Evolutionary conservation across 2,113 vertebrate species (phyloP).

Genomic region (Petromus typicus): DNA sequence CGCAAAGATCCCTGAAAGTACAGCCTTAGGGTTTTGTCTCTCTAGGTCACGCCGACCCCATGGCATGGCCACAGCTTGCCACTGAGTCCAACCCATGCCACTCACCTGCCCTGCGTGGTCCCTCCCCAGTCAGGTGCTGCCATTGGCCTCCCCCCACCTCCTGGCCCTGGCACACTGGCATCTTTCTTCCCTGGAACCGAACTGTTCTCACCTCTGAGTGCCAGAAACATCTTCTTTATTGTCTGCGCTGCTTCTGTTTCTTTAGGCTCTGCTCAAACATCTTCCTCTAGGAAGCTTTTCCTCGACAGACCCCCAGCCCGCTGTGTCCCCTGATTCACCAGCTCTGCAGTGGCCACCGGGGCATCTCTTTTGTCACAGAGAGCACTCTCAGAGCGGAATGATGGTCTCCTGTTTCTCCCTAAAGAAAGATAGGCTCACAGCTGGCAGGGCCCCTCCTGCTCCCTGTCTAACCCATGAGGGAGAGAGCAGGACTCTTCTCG

Average conservation of each 20-base stretch:
- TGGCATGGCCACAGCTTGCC: not conserved
- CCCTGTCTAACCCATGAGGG: not conserved
- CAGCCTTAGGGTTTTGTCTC: no score
- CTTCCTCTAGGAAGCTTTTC: not conserved
- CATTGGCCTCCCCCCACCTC: not conserved
- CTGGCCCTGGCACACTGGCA: fast-evolving
- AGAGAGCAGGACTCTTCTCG: not conserved
- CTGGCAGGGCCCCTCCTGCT: not conserved
- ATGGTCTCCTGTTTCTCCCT: not conserved
- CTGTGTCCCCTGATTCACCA: fast-evolving
- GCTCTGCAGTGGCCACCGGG: fast-evolving
- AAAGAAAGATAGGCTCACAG: not conserved
- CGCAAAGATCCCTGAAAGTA: no score
- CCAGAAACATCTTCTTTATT: not conserved
- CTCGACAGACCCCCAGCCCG: fast-evolving
- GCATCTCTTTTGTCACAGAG: no score
- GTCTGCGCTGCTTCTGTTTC: not conserved
- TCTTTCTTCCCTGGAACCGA: not conserved
- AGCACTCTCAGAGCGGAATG: not conserved
- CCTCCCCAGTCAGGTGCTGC: fast-evolving
- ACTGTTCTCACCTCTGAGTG: not conserved
- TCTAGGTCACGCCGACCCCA: not conserved
- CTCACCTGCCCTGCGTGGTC: not conserved
- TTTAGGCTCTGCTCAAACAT: not conserved
- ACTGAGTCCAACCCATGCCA: not conserved